Conservation (phyloP, 2,888 invertebrate genomes). For the Gastrophysa polygoni region DNA sequence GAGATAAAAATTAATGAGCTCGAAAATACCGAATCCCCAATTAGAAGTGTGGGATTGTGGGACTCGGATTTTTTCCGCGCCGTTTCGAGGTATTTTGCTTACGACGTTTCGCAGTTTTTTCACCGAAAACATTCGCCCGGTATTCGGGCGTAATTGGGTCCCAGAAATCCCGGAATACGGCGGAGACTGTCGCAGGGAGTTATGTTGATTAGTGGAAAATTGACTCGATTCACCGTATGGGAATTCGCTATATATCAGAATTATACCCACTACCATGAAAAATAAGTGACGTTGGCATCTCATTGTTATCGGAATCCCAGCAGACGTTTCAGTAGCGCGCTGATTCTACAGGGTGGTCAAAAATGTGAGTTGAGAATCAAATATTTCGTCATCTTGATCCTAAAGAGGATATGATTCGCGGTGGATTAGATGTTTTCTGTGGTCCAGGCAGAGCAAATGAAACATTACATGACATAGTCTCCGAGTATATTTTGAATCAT, state of each 20-base stretch:
- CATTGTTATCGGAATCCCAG: neutral
- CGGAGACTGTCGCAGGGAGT: neutral
- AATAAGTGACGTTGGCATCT: neutral
- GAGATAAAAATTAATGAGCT: conserved; percentile 54
- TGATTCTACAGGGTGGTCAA: neutral
- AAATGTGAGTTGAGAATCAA: too few relatives aligned
- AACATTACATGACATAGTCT: too few relatives aligned
- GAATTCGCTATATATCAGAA: neutral
- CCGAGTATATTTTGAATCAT: too few relatives aligned
- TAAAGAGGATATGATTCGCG: too few relatives aligned
- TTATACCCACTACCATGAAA: neutral
- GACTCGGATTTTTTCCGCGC: conserved; percentile 23
- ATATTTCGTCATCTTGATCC: too few relatives aligned
- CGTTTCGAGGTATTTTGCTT: conserved; percentile 8
- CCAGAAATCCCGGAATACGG: conserved; percentile 1
- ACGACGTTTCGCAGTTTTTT: conserved; percentile 12
- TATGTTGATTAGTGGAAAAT: neutral
- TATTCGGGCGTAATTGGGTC: conserved; percentile 11
- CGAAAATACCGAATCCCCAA: conserved; percentile 48
- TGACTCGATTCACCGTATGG: neutral
- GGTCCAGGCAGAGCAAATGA: too few relatives aligned
- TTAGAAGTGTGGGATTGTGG: conserved; percentile 46
- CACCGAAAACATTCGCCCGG: conserved; percentile 10
- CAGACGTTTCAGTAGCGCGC: neutral
- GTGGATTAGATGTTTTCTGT: too few relatives aligned